These are phyloP conservation scores for Blastobasis adustella DNA, from an alignment of 2,888 invertebrate genomes.

Conservation along the genomic window DNA sequence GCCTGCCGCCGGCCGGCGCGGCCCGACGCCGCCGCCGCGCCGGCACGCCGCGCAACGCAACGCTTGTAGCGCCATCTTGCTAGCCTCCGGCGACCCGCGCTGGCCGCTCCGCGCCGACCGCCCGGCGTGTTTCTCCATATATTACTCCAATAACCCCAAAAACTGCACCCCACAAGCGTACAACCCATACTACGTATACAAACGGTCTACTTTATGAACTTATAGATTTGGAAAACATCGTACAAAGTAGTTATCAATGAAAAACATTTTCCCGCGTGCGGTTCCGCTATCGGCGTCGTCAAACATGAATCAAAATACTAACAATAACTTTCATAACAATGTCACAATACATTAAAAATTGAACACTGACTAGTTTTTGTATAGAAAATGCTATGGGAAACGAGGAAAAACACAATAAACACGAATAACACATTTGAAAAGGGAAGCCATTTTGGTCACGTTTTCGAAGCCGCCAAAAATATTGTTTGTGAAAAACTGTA, in stretches of 20 bases:
- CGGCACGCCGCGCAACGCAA: conserved; percentile 69
- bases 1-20: conserved; percentile 28
- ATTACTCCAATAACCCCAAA: neutral
- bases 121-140: conserved; percentile 48
- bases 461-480: conserved; percentile 66
- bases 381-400: conserved; percentile 11
- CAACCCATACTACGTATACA: neutral
- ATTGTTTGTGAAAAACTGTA: conserved; percentile 22
- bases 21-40: conserved; percentile 34
- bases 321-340: conserved; percentile 24
- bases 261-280: conserved; percentile 58
- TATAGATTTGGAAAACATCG: no score
- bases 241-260: conserved; percentile 9
- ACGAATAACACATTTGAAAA: conserved; percentile 36
- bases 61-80: conserved; percentile 69
- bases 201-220: no score
- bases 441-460: conserved; percentile 77
- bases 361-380: conserved; percentile 1
- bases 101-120: conserved; percentile 39
- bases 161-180: neutral
- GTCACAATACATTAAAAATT: conserved; percentile 4
- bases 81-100: conserved; percentile 11
- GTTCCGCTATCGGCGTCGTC: conserved; percentile 39
- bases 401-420: conserved; percentile 27
- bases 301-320: conserved; percentile 36